Evolutionary conservation across 2,888 invertebrate species (phyloP), one percentile per base, ranked within the genome.

Genomic region (Diadegma fenestrale): DNA sequence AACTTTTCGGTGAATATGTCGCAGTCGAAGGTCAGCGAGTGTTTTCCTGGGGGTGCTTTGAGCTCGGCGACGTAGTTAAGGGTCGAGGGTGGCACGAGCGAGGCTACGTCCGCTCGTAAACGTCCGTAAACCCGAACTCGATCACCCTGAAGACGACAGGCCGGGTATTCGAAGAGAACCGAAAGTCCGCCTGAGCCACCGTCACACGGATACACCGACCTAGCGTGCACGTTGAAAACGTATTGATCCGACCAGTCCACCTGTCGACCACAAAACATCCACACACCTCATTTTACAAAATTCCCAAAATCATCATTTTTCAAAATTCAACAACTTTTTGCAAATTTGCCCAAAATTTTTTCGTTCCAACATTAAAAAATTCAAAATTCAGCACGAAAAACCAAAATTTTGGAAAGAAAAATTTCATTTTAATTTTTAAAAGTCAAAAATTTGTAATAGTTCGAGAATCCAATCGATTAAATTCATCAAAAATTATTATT

Each of bases 201-300:
- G 89, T 97, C 97, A 93, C 98, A 98, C 0, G 97, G 98, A 91
- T 97, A 96, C 89, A 98, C 97, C 84, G 97, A 97, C 37, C 96
- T 95, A 0, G 97, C 97, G 93, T 97, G 97, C 2, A 98, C 97
- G 94, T 97, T 97, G 92, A 98, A 96, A 22, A 97, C 97, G 92
- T 97, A 98, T 92, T 97, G 96, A 88, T 97, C 96, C 76, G 97
- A 97, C 97, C 97, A 97, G 90, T 97, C 97, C 66, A 97, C 97
- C 97, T 97, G 93, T 8, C 91, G 93, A 75, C 87, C 7, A 37
- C 14, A 58, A 7, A 26, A 6, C n/a, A 26, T 14, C 26, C 26
- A 26, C 4, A n/a, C 33, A 33, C 4, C 14, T 14, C 26, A 26
- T 26, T 14, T 14, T 37, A 8, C 0, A 7, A 37, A 7, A 37